Percentiles rank a stretch among this genome's conserved stretches.
phyloP scores from a whole-genome alignment of 2,797 vertebrate genomes.

The Semaprochilodus insignis region DNA sequence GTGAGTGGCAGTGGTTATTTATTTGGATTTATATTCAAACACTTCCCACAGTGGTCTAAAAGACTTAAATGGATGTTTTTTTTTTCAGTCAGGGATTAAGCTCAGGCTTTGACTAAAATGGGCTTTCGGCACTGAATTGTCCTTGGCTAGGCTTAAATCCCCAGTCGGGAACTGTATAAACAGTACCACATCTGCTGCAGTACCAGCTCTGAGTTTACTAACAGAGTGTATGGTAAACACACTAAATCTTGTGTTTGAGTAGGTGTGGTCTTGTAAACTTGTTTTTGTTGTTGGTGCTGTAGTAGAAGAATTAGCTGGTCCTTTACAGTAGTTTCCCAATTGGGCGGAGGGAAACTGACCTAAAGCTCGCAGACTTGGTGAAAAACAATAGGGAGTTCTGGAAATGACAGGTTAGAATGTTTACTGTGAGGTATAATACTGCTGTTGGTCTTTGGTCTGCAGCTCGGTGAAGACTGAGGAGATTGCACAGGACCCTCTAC shows the following conservation, averaged over 20 bases:
- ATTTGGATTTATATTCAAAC: not conserved
- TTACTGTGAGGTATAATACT: not conserved
- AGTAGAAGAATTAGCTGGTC: not conserved
- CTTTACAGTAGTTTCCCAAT: not conserved
- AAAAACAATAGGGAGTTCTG: not conserved
- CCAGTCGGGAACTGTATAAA: not conserved
- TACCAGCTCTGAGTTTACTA: not conserved
- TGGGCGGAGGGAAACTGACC: not conserved
- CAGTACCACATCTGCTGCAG: not conserved
- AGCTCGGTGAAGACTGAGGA: conserved; percentile 81
- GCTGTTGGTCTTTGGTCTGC: conserved; percentile 30
- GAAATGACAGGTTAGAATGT: not conserved
- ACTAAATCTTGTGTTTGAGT: not conserved
- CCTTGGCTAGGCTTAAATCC: not conserved
- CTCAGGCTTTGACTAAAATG: not conserved
- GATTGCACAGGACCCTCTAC: conserved; percentile 82
- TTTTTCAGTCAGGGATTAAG: not conserved
- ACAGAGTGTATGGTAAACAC: not conserved
- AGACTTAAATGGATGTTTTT: not conserved
- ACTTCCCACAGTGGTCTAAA: not conserved
- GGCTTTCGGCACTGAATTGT: not conserved
- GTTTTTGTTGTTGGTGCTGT: not conserved
- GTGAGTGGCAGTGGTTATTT: conserved; percentile 69
- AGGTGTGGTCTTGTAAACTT: not conserved
- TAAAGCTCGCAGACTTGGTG: not conserved